Percentiles rank a stretch among this genome's conserved stretches.
Evolutionary conservation across 2,888 invertebrate genomes (phyloP).

Genomic region (Aromia moschata): DNA sequence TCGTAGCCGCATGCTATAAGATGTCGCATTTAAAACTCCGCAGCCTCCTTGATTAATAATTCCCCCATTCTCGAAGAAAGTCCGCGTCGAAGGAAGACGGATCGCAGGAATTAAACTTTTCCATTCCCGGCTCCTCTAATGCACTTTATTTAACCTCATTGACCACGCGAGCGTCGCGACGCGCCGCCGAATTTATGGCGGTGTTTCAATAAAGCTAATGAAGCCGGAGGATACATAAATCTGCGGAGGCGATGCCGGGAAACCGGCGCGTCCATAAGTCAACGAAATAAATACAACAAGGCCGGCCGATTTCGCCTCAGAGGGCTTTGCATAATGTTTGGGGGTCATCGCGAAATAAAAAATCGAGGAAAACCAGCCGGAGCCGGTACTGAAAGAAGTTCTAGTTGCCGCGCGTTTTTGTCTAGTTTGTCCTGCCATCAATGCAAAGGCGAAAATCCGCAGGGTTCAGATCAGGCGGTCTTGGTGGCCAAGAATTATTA

Average conservation of each 20-base stretch:
- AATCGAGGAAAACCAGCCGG: conserved; percentile 30
- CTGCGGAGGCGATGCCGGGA: conserved; percentile 47
- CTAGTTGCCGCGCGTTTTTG: too few species aligned
- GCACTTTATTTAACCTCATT: conserved; percentile 61
- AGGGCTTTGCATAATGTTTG: conserved; percentile 33
- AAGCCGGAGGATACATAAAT: conserved; percentile 60
- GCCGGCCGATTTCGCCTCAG: conserved; percentile 32
- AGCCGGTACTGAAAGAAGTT: too few species aligned
- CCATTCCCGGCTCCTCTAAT: conserved; percentile 57
- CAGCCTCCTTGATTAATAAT: too few species aligned
- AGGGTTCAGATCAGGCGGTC: too few species aligned
- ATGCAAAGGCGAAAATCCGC: too few species aligned
- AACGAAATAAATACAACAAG: conserved; percentile 48
- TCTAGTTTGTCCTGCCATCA: too few species aligned
- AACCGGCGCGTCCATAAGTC: conserved; percentile 44
- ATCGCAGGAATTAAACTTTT: conserved; percentile 59
- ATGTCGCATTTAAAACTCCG: too few species aligned
- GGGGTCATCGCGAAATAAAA: conserved; percentile 21
- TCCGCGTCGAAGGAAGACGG: conserved; percentile 55
- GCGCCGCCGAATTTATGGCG: conserved; percentile 59
- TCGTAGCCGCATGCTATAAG: too few species aligned
- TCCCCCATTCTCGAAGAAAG: too few species aligned
- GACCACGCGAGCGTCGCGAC: conserved; percentile 60
- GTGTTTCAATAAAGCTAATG: conserved; percentile 63
- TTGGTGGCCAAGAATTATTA: too few species aligned